Evolutionary conservation across 2,113 vertebrate genomes (phyloP).

Genomic region (Scopus umbretta): DNA sequence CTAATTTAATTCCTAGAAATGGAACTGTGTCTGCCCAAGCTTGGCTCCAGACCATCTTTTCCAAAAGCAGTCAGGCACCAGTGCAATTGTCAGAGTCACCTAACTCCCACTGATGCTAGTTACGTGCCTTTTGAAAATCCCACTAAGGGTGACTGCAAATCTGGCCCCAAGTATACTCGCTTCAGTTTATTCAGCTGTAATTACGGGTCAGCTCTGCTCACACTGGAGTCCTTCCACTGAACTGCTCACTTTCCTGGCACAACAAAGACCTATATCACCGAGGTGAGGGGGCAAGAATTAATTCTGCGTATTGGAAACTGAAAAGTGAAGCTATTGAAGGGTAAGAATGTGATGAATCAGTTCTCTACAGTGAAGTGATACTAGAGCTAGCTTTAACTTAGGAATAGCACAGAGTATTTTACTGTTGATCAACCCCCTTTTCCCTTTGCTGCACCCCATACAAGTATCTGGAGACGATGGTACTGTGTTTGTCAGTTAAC

Average conservation of each 20-base stretch:
- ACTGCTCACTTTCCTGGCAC: not conserved
- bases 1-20: slow-evolving; percentile 11
- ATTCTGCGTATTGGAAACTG: not conserved
- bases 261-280: not conserved
- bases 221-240: not conserved
- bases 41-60: slow-evolving; percentile 2
- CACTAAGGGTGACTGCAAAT: not conserved
- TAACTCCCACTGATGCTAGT: slow-evolving; percentile 9
- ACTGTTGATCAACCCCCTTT: not conserved
- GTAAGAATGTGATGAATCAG: not conserved
- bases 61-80: slow-evolving; percentile 16
- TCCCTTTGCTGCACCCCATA: not conserved
- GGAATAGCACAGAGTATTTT: not conserved
- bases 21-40: not conserved
- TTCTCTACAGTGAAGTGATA: not conserved
- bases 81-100: slow-evolving; percentile 26
- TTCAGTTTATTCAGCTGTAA: slow-evolving; percentile 20
- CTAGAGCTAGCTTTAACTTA: not conserved
- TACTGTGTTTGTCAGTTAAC: not conserved
- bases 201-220: not conserved
- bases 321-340: not conserved
- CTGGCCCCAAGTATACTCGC: not conserved
- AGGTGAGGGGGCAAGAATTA: not conserved
- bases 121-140: slow-evolving; percentile 5
- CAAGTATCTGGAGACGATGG: not conserved